Percentiles rank a stretch among this genome's conserved stretches.
Conservation (phyloP, 2,888 invertebrate species). For the Tenthredo scrophulariae region DNA sequence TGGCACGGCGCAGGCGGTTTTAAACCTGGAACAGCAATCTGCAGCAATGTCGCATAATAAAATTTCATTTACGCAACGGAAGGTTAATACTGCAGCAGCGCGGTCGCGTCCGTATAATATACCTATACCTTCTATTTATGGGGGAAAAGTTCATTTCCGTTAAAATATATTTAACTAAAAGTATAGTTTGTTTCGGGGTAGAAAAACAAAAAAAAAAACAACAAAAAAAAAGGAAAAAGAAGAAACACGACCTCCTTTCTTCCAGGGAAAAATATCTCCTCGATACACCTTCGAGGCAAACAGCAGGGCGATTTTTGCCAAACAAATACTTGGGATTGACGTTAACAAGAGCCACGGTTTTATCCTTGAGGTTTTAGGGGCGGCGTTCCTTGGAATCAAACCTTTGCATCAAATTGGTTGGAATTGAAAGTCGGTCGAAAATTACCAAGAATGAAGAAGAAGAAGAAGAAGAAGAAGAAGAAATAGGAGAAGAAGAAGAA, state of each 20-base stretch:
- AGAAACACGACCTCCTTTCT: too few relatives aligned
- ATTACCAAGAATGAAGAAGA: not conserved
- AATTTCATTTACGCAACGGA: constrained; percentile 47
- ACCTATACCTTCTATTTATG: not conserved
- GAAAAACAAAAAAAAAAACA: too few relatives aligned
- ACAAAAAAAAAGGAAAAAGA: not conserved
- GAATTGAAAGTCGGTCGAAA: not conserved
- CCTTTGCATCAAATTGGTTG: not conserved
- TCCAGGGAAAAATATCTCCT: not conserved
- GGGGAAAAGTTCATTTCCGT: not conserved
- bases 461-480: too few relatives aligned
- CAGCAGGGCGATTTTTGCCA: not conserved
- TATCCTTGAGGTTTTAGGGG: not conserved
- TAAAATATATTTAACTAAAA: too few relatives aligned
- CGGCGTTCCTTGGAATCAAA: not conserved
- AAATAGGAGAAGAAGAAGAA: too few relatives aligned
- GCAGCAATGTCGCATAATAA: constrained; percentile 8
- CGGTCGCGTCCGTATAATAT: not conserved
- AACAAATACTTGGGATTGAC: constrained; percentile 11
- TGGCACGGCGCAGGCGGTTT: not conserved
- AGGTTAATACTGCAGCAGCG: not conserved
- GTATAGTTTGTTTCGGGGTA: not conserved
- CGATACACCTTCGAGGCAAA: constrained; percentile 8
- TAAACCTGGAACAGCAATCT: not conserved
- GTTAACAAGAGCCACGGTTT: not conserved